A percentile compares a stretch with the other conserved stretches of the same genome.
phyloP scores from a whole-genome alignment of 2,113 vertebrate species.

The Rhinolophus sinicus region DNA sequence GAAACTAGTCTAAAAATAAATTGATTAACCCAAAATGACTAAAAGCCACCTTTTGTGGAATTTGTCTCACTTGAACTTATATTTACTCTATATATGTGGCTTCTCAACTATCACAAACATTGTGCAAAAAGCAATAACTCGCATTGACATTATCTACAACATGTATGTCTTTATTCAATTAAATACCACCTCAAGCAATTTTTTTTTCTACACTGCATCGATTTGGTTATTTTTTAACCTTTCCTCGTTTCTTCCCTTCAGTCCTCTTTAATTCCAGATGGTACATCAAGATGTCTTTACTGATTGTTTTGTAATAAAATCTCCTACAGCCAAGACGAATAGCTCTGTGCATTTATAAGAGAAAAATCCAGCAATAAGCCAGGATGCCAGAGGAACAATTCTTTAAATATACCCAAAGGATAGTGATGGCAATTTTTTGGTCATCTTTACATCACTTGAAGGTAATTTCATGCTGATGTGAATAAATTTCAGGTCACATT shows the following conservation, averaged over 20 bases:
- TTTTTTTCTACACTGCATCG: conserved; percentile 50
- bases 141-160: conserved; percentile 73
- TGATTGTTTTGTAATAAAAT: conserved; percentile 71
- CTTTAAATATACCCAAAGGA: background rate
- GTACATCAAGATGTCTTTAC: conserved; percentile 47
- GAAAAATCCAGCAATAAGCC: background rate
- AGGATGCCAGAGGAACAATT: background rate
- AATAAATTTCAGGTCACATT: background rate
- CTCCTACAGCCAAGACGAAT: background rate
- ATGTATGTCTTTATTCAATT: conserved; percentile 73
- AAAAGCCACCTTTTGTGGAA: conserved; percentile 15
- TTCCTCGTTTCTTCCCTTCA: conserved; percentile 65
- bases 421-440: background rate
- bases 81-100: background rate
- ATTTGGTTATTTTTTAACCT: conserved; percentile 72
- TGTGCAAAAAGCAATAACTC: conserved; percentile 71
- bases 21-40: background rate
- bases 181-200: conserved; percentile 60
- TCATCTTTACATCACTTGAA: background rate
- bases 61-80: conserved; percentile 21
- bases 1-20: background rate
- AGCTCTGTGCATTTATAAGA: conserved; percentile 38
- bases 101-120: background rate
- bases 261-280: conserved; percentile 69
- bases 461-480: background rate